Conservation (phyloP, 2,797 vertebrate genomes). For the Acanthurus leucopareius region DNA sequence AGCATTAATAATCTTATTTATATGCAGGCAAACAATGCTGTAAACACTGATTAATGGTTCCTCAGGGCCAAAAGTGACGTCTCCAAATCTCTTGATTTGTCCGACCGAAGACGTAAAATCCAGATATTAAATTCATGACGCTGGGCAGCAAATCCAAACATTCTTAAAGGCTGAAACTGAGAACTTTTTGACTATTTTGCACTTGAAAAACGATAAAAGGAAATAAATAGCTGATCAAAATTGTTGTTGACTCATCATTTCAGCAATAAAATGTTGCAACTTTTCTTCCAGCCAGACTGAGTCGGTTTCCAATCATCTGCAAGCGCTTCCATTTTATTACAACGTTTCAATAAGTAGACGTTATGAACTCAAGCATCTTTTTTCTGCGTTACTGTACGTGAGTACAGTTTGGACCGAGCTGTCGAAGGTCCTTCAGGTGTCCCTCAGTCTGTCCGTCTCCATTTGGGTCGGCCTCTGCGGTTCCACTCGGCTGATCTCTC, state of each 20-base stretch:
- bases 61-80: too few relatives aligned
- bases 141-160: too few relatives aligned
- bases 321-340: not conserved
- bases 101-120: too few relatives aligned
- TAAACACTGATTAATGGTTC: too few relatives aligned
- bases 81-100: too few relatives aligned
- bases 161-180: too few relatives aligned
- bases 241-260: not conserved
- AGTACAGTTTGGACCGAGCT: not conserved
- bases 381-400: not conserved
- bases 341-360: constrained; percentile 1
- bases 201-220: not conserved
- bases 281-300: not conserved
- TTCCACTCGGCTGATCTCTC: constrained; percentile 39
- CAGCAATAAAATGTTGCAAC: not conserved
- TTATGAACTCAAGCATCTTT: not conserved
- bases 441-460: constrained; percentile 32
- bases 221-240: not conserved
- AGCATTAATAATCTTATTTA: too few relatives aligned
- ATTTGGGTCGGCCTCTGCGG: constrained; percentile 43
- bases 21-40: too few relatives aligned
- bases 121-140: too few relatives aligned
- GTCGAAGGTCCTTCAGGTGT: constrained; percentile 35
- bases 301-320: constrained; percentile 25
- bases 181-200: too few relatives aligned